Conservation (phyloP, 2,888 invertebrate genomes). For the Dinocampus coccinellae region DNA sequence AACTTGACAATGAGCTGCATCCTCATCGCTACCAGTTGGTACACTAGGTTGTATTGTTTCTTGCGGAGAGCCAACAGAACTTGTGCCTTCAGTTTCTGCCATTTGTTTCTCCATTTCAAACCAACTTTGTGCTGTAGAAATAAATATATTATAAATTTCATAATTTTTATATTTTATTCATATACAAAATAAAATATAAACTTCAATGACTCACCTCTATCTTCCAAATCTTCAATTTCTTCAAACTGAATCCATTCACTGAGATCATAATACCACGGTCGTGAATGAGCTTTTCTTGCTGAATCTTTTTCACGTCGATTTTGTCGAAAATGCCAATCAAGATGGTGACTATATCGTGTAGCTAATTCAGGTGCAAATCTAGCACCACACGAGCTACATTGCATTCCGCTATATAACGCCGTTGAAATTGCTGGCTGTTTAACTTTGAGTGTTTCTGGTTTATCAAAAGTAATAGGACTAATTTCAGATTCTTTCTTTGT, state of each 20-base stretch:
- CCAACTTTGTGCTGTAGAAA: conserved; percentile 82
- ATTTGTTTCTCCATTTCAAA: conserved; percentile 81
- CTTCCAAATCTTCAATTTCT: conserved; percentile 92
- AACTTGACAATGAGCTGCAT: conserved; percentile 83
- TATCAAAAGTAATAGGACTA: conserved; percentile 77
- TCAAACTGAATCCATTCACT: conserved; percentile 95
- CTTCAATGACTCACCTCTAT: conserved; percentile 75
- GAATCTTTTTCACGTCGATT: conserved; percentile 91
- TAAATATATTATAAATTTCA: conserved; percentile 4
- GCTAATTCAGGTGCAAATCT: conserved; percentile 92
- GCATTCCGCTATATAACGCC: conserved; percentile 88
- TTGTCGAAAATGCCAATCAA: conserved; percentile 98
- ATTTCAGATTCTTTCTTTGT: conserved; percentile 68
- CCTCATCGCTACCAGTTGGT: conserved; percentile 77
- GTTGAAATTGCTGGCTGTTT: conserved; percentile 81
- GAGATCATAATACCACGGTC: conserved; percentile 92
- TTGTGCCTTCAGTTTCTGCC: conserved; percentile 72
- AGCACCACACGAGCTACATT: conserved; percentile 96
- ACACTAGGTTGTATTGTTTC: conserved; percentile 79
- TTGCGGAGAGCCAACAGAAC: conserved; percentile 73
- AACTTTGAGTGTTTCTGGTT: conserved; percentile 82
- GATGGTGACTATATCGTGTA: conserved; percentile 92
- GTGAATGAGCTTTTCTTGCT: conserved; percentile 83
- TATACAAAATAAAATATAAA: neutral
- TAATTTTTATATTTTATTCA: neutral